These are phyloP conservation scores for Bolinopsis microptera DNA, from an alignment of 37 sponge, comb jelly and placozoan genomes.

Conservation along the genomic window DNA sequence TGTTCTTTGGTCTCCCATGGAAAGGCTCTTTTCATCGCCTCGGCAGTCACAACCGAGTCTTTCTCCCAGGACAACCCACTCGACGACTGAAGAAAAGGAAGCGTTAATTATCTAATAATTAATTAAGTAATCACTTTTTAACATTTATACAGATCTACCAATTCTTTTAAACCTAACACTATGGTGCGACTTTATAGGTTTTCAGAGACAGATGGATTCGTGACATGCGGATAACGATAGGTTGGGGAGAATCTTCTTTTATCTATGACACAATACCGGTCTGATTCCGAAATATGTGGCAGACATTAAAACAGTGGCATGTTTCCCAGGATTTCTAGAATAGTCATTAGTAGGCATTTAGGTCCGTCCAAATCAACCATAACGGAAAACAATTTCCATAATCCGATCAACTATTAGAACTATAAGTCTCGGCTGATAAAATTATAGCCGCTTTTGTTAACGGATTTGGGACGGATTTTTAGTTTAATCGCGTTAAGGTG, in stretches of 20 bases:
- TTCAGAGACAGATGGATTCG: too few species aligned
- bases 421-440: background rate
- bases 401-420: background rate
- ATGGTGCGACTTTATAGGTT: too few species aligned
- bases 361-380: background rate
- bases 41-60: conserved; percentile 46
- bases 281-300: too few species aligned
- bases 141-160: too few species aligned
- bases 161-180: too few species aligned
- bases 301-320: background rate
- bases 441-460: background rate
- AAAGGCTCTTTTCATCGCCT: conserved; percentile 62
- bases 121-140: too few species aligned
- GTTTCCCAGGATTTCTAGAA: background rate
- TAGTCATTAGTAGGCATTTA: background rate
- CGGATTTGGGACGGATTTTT: background rate
- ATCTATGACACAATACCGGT: too few species aligned
- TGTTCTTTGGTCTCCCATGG: conserved; percentile 60
- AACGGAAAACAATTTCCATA: background rate
- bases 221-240: too few species aligned
- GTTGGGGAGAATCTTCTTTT: too few species aligned
- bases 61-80: conserved; percentile 51
- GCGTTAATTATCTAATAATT: too few species aligned
- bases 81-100: conserved; percentile 7
- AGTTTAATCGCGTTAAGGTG: background rate